A percentile compares a stretch with the other conserved stretches of the same genome.
Conservation (phyloP, 2,797 vertebrate genomes). For the Carapus acus region DNA sequence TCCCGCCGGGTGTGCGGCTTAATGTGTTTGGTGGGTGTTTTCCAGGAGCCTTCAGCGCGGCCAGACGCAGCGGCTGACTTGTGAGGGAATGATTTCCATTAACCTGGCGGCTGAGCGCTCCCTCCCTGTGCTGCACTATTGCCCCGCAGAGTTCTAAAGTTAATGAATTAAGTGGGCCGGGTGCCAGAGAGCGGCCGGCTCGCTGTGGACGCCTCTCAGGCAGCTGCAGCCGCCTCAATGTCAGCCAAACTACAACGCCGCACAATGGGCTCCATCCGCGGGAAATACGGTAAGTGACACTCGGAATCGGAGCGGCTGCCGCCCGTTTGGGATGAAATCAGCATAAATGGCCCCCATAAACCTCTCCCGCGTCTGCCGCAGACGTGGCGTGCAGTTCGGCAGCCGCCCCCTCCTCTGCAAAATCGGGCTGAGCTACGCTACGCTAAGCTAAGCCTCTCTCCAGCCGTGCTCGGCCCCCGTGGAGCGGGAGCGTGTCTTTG, state of each 20-base stretch:
- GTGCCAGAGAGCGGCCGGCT: conserved; percentile 41
- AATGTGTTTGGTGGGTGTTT: conserved; percentile 19
- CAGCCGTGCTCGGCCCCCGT: too few species aligned
- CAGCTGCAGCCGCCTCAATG: conserved; percentile 38
- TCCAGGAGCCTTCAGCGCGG: conserved; percentile 9
- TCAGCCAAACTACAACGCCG: conserved; percentile 51
- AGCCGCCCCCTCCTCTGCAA: too few species aligned
- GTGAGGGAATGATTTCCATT: conserved; percentile 30
- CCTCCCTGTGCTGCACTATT: conserved; percentile 5
- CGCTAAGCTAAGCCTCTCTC: too few species aligned
- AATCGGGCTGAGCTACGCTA: too few species aligned
- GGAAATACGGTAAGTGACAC: conserved; percentile 32
- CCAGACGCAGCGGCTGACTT: conserved; percentile 20
- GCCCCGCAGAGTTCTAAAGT: conserved; percentile 32
- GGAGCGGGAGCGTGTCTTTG: not conserved
- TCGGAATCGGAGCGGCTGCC: too few species aligned
- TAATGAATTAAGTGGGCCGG: conserved; percentile 63
- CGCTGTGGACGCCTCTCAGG: conserved; percentile 31
- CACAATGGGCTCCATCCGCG: conserved; percentile 40
- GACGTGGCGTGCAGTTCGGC: conserved; percentile 6
- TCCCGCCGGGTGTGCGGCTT: conserved; percentile 1
- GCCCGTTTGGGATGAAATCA: conserved; percentile 39
- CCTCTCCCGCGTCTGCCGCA: conserved; percentile 17
- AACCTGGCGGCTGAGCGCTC: conserved; percentile 35
- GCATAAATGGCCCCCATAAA: conserved; percentile 26